A percentile compares a stretch with the other conserved stretches of the same genome.
These are phyloP conservation scores for Molorchus minor DNA, from an alignment of 2,888 invertebrate genomes.

Conservation along the genomic window DNA sequence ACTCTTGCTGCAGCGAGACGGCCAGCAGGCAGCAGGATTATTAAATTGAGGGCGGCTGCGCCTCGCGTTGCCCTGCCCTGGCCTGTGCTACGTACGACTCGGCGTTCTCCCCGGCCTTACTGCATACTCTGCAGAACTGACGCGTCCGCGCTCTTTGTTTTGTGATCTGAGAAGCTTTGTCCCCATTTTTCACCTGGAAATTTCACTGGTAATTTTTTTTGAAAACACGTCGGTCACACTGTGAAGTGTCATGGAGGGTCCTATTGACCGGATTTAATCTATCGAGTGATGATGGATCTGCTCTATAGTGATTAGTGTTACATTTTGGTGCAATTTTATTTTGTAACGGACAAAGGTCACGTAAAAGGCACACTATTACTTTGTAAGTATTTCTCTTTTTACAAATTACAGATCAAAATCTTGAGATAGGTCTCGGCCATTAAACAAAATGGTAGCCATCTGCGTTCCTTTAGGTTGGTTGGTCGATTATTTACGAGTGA, in stretches of 20 bases:
- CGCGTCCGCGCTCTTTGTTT: slow-evolving; percentile 33
- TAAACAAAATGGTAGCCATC: slow-evolving; percentile 13
- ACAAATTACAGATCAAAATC: not conserved
- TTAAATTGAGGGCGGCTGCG: slow-evolving; percentile 32
- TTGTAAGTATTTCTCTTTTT: slow-evolving; percentile 9
- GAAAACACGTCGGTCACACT: not conserved
- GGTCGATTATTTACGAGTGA: not conserved
- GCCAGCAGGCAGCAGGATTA: slow-evolving; percentile 22
- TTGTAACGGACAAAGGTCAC: slow-evolving; percentile 7
- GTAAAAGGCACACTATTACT: slow-evolving; percentile 6
- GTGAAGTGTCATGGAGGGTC: slow-evolving; percentile 11
- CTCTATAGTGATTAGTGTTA: slow-evolving; percentile 22
- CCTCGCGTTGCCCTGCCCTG: slow-evolving; percentile 35
- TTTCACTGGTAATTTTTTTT: no score
- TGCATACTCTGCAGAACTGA: slow-evolving; percentile 39
- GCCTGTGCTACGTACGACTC: slow-evolving; percentile 26
- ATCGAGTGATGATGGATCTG: no score
- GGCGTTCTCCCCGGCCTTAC: slow-evolving; percentile 29
- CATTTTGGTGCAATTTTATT: slow-evolving; percentile 14
- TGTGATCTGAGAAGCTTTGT: slow-evolving; percentile 16
- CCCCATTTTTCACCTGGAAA: slow-evolving; percentile 15
- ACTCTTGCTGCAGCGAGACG: slow-evolving; percentile 22
- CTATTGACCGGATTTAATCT: no score
- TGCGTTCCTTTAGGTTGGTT: not conserved
- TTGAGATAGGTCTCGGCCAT: not conserved